Conservation (phyloP, 2,888 invertebrate genomes). For the Corythucha ciliata region DNA sequence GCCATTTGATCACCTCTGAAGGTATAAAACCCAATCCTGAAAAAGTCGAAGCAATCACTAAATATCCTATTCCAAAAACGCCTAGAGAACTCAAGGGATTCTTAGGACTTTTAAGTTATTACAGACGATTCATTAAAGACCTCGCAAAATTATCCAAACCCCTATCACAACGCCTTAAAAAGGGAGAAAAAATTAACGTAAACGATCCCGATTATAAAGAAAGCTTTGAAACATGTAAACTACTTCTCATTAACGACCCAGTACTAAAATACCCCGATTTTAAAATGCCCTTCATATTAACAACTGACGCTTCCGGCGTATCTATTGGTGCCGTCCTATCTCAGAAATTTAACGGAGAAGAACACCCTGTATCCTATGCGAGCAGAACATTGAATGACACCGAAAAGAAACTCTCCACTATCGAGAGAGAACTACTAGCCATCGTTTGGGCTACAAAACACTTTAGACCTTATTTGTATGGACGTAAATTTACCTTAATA, state of each 20-base stretch:
- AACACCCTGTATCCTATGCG: no score
- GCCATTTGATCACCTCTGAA: neutral
- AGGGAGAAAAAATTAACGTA: neutral
- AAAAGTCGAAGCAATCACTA: conserved; percentile 2
- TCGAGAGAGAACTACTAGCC: no score
- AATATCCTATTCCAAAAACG: conserved; percentile 12
- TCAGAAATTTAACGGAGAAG: no score
- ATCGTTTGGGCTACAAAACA: no score
- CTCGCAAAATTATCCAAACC: neutral
- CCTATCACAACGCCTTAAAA: neutral
- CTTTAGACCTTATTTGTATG: no score
- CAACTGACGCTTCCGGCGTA: neutral
- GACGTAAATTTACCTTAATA: no score
- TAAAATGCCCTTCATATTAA: neutral
- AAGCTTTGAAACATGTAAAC: neutral
- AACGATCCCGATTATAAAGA: neutral
- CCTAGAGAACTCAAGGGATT: conserved; percentile 8
- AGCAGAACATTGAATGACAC: no score
- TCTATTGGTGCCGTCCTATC: no score
- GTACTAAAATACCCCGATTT: conserved; percentile 3
- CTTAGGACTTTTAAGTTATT: conserved; percentile 10
- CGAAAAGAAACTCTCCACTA: no score
- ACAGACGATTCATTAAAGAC: conserved; percentile 5
- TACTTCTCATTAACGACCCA: neutral
- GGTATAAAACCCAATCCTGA: conserved; percentile 8